Percentiles rank a stretch among this genome's conserved stretches.
Conservation (phyloP, 2,888 invertebrate species). For the Nomada fabriciana region DNA sequence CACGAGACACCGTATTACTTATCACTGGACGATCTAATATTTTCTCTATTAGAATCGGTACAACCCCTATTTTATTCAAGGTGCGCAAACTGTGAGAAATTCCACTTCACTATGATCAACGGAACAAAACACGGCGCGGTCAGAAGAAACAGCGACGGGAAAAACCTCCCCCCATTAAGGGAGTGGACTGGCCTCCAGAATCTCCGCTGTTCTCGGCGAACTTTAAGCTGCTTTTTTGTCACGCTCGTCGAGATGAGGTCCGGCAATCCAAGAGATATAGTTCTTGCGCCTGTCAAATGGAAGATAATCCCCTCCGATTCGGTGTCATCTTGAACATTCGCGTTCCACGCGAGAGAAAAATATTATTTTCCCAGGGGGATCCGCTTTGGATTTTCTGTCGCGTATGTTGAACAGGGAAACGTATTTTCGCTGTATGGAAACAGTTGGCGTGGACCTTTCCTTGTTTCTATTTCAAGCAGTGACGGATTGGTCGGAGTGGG, state of each 20-base stretch:
- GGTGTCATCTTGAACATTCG: conserved; percentile 4
- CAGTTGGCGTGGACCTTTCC: no score
- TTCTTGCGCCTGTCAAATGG: conserved; percentile 46
- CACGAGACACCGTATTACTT: no score
- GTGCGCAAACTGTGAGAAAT: no score
- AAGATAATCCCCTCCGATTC: conserved; percentile 37
- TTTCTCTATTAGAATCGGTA: no score
- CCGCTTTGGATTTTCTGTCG: neutral
- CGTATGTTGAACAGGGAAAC: neutral
- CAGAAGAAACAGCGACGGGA: neutral
- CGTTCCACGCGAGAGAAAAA: conserved; percentile 14
- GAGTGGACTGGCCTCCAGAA: neutral
- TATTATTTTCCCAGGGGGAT: conserved; percentile 10
- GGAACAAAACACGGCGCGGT: neutral
- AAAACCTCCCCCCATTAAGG: conserved; percentile 26
- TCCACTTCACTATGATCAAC: no score
- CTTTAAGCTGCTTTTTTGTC: conserved; percentile 36
- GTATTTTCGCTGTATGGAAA: neutral
- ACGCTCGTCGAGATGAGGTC: neutral
- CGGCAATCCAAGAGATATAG: conserved; percentile 5
- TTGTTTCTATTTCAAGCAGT: neutral
- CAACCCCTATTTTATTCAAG: no score
- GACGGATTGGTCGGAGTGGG: neutral
- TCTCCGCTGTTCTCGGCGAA: conserved; percentile 18
- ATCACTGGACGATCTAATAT: no score